Evolutionary conservation across 2,797 vertebrate genomes (phyloP).

Genomic region (Passerculus sandwichensis): DNA sequence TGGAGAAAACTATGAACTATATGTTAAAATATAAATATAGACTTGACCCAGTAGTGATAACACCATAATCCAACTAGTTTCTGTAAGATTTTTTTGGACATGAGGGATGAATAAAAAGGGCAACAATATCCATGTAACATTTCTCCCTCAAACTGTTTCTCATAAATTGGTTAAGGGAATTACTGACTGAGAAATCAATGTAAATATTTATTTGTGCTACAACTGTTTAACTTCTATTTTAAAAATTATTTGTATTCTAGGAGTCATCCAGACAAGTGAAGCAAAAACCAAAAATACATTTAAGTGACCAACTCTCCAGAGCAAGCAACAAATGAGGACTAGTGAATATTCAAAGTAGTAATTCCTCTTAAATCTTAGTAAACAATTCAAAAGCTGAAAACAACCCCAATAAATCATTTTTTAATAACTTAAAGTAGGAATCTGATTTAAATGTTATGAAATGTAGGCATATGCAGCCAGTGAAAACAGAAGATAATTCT

Average conservation of each 20-base stretch:
- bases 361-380: neutral
- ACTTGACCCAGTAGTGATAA: neutral
- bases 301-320: neutral
- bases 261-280: neutral
- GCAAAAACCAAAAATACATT: neutral
- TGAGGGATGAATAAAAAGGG: neutral
- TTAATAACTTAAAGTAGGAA: neutral
- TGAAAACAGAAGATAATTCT: neutral
- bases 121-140: neutral
- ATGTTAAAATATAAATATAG: neutral
- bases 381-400: neutral
- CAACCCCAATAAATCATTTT: neutral
- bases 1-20: neutral
- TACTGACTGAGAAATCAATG: neutral
- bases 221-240: conserved; percentile 10
- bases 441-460: neutral
- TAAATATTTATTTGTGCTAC: neutral
- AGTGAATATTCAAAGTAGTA: neutral
- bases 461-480: neutral
- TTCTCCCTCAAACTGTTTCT: neutral
- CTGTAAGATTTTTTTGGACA: neutral
- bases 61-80: neutral
- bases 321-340: neutral
- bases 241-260: neutral
- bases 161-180: neutral